Base-by-base conservation (phyloP, 1,140 invertebrate genomes). In the Harlomillsia oculata region DNA sequence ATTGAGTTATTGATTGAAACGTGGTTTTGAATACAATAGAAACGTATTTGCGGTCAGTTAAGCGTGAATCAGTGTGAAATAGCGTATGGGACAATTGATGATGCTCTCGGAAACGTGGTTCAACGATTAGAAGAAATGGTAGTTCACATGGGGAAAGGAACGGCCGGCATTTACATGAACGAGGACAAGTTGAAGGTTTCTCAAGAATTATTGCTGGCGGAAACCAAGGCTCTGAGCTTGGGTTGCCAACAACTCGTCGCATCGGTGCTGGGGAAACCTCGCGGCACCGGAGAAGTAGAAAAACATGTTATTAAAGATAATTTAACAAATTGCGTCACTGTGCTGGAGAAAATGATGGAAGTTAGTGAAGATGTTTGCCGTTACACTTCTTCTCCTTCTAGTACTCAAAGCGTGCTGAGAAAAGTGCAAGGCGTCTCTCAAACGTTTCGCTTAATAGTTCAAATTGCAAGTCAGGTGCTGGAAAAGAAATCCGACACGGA, bases 391-490 rank as follows among this genome's bases (percentile, higher is more conserved):
- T 78, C 83, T 0, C 81, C 84, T 0, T 72, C 85, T 23, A 84
- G 88, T 65, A 88, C 85, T 0, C 76, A 84, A 30, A 86, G 85
- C 67, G 72, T 90, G 30, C 82, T 89, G 0, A 75, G 84, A 14
- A 83, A 86, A 69, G 82, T 90, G 5, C 80, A 82, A 64, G 83
- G 86, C 68, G 84, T 89, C 21, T 80, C 83, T 0, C 80, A 82
- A n/a, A 82, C 84, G 16, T 89, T 85, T 68, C 82, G 80, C 32
- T 78, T 80, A 64, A 66, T 71, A 73, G 67, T 71, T 58, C 52
- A 72, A 67, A 71, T 79, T 4, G 79, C 80, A 60, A 79, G 82
- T 59, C 67, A 83, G 56, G 80, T 81, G 11, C 71, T 72, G n/a
- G 61, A 66, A 18, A 28, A 46, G 36, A 67, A 68, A 52, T 72